Base-by-base conservation (phyloP, 2,113 vertebrate genomes). In the Struthio camelus region DNA sequence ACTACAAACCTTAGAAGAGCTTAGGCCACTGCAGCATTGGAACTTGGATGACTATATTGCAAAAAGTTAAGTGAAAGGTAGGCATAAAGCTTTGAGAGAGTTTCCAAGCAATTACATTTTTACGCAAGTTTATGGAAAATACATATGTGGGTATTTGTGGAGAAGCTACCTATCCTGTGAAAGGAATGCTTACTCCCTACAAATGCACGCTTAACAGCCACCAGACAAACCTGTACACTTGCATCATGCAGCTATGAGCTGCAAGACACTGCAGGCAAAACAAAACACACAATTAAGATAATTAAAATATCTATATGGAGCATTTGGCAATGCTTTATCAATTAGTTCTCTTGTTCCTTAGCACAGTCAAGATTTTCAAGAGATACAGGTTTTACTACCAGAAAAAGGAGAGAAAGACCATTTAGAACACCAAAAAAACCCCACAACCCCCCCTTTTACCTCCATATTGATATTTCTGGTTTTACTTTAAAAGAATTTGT, bases 371-470 rank as follows among this genome's bases (percentile, higher is more conserved):
- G 7, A 54, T 77, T 94, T 94, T 76, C 19, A 80, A 80, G 66
- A 83, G 10, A 25, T 17, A 77, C 4, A 58, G 10, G 51, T 82
- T 88, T 82, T 76, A 11, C 34, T 66, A 71, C 4, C 42, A 42
- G 13, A 66, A 44, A 72, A 28, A 8, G 14, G 20, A 56, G 1
- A 64, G 8, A 65, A 72, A 70, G 79, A 66, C 6, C 3, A 46
- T 69, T 66, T 8, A 42, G 28, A 85, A 40, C 11, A 85, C 7
- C 0, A 46, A 34, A 11, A 46, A 30, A 9, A 1, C 1, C 1
- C 9, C 9, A 7, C 20, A 12, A 58, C 23, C 10, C 15, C 56
- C n/a, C 11, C 16, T 54, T 59, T 58, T 14, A 44, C 53, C 17
- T 71, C 16, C 53, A 53, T 23, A 69, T 16, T 70, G 15, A 5